A percentile compares a stretch with the other conserved stretches of the same genome.
Evolutionary conservation across 1,140 invertebrate species (phyloP).

Genomic region (Meloidogyne chitwoodi): DNA sequence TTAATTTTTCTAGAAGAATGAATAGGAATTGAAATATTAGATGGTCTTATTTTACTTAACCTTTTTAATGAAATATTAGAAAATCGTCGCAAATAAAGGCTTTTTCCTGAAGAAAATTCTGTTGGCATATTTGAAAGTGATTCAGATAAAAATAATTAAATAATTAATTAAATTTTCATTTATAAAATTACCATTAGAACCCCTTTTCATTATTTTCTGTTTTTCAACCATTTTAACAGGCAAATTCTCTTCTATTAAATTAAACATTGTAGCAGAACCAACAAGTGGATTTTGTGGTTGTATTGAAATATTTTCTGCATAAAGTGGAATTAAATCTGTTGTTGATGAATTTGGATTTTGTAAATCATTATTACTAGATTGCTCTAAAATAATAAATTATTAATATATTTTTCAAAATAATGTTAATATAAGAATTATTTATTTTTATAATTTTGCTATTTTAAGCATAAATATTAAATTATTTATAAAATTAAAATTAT

Average conservation of each 20-base stretch:
- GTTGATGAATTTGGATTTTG: neutral
- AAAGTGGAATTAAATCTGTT: conserved; percentile 12
- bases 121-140: neutral
- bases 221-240: conserved; percentile 17
- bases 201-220: neutral
- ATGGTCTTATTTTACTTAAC: neutral
- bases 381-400: neutral
- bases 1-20: neutral
- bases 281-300: conserved; percentile 26
- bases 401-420: too few relatives aligned
- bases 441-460: too few relatives aligned
- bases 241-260: neutral
- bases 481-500: too few relatives aligned
- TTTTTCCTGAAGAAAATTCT: neutral
- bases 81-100: neutral
- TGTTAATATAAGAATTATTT: too few relatives aligned
- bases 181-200: neutral
- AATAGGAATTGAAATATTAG: neutral
- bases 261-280: conserved; percentile 22
- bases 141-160: neutral
- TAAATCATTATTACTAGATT: neutral
- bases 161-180: neutral
- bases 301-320: conserved; percentile 24
- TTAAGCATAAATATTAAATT: too few relatives aligned
- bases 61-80: neutral